These are phyloP conservation scores for Tyria jacobaeae DNA, from an alignment of 2,888 invertebrate species.

Conservation along the genomic window DNA sequence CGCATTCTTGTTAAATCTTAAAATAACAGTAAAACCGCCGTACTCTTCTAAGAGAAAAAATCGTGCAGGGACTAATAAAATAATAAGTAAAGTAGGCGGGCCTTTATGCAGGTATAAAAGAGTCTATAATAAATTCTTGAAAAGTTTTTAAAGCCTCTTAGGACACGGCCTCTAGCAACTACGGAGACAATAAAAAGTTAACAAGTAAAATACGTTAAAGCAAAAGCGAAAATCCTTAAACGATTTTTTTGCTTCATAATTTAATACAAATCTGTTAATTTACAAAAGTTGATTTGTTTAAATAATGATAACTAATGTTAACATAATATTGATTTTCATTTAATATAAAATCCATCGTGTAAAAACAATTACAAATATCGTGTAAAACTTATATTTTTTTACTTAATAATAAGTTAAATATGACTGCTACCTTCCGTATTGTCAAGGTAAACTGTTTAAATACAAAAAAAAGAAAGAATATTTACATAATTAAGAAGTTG, in stretches of 20 bases:
- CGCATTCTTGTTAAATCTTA: not conserved
- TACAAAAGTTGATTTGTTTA: too few relatives aligned
- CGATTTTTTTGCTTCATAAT: too few relatives aligned
- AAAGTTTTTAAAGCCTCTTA: slow-evolving; percentile 43
- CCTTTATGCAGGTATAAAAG: slow-evolving; percentile 29
- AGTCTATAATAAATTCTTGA: slow-evolving; percentile 19
- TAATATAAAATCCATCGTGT: too few relatives aligned
- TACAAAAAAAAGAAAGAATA: not conserved
- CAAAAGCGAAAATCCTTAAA: slow-evolving; percentile 53
- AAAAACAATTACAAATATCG: too few relatives aligned
- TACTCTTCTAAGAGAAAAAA: slow-evolving; percentile 7
- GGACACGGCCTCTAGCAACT: slow-evolving; percentile 34
- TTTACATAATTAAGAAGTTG: not conserved
- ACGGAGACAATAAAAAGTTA: slow-evolving; percentile 56
- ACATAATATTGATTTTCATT: too few relatives aligned
- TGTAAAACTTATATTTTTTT: too few relatives aligned
- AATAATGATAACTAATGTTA: too few relatives aligned
- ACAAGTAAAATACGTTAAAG: slow-evolving; percentile 59
- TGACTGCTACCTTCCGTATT: not conserved
- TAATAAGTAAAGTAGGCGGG: slow-evolving; percentile 28
- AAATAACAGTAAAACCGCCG: slow-evolving; percentile 9
- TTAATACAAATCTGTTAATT: slow-evolving; percentile 62
- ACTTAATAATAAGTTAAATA: too few relatives aligned
- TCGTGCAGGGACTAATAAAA: slow-evolving; percentile 24
- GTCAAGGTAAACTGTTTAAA: not conserved